A percentile compares a stretch with the other conserved stretches of the same genome.
phyloP scores from a whole-genome alignment of 2,113 vertebrate genomes.

The Pachyramphus minor region DNA sequence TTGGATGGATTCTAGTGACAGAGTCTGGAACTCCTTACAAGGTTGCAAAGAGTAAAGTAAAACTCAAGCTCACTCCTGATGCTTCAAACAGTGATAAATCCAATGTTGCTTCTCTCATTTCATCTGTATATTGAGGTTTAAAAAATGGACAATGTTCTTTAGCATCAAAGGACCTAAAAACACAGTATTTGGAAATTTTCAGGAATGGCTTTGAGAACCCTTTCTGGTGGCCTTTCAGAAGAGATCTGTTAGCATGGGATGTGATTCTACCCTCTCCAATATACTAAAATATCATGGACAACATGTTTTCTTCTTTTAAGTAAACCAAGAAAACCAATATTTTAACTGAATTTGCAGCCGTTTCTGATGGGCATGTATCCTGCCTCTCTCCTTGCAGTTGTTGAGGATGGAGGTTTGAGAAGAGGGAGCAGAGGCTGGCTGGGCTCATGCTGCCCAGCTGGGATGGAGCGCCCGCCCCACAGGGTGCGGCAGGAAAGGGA shows the following conservation, averaged over 20 bases:
- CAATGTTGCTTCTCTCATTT: not conserved
- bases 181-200: not conserved
- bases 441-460: not conserved
- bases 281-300: not conserved
- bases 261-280: not conserved
- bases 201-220: not conserved
- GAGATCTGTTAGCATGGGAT: fast-evolving
- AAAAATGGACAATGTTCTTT: not conserved
- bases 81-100: not conserved
- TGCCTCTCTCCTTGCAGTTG: not conserved
- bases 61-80: not conserved
- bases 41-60: not conserved
- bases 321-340: not conserved
- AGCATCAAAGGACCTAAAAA: not conserved
- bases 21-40: not conserved
- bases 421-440: not conserved
- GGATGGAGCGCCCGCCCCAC: fast-evolving
- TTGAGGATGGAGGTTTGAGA: not conserved
- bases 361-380: not conserved
- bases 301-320: not conserved
- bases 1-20: not conserved
- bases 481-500: slow-evolving; percentile 27
- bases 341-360: not conserved
- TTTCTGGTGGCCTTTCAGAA: not conserved
- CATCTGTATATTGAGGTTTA: not conserved